Percentiles rank a stretch among this genome's conserved stretches.
phyloP scores from a whole-genome alignment of 2,888 invertebrate genomes.

The Platycheirus albimanus region DNA sequence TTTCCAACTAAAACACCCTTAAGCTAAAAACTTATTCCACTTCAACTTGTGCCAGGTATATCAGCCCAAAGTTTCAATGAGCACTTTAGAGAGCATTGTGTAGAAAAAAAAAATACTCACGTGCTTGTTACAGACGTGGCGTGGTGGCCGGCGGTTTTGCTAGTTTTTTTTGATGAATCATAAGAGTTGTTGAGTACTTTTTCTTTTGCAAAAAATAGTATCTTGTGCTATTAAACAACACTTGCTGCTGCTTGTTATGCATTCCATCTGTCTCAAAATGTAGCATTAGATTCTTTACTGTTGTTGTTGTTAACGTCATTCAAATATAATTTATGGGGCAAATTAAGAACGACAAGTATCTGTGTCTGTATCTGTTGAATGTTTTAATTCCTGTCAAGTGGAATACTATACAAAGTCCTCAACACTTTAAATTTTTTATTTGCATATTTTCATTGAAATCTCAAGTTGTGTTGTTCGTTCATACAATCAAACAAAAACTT shows the following conservation, averaged over 20 bases:
- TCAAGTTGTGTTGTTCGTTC: too few relatives aligned
- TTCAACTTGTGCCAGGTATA: constrained; percentile 15
- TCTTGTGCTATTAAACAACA: constrained; percentile 53
- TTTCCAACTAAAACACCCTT: not conserved
- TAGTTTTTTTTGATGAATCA: constrained; percentile 31
- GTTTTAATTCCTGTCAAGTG: constrained; percentile 39
- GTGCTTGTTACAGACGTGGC: constrained; percentile 16
- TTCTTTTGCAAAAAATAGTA: constrained; percentile 49
- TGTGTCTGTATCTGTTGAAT: constrained; percentile 36
- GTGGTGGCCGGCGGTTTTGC: not conserved
- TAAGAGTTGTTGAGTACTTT: constrained; percentile 27
- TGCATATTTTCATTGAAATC: too few relatives aligned
- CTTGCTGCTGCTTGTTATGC: constrained; percentile 39
- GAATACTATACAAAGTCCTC: constrained; percentile 6
- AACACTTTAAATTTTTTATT: constrained; percentile 6
- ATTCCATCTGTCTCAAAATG: not conserved
- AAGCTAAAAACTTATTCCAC: constrained; percentile 11
- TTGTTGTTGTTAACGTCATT: not conserved
- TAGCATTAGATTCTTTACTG: too few relatives aligned
- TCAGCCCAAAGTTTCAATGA: constrained; percentile 26
- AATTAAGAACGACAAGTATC: constrained; percentile 8
- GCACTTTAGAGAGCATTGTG: constrained; percentile 22
- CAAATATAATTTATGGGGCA: constrained; percentile 5
- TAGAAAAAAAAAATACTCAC: constrained; percentile 15
- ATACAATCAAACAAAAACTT: too few relatives aligned